Evolutionary conservation across 2,113 vertebrate species (phyloP).

Genomic region (Lagopus muta): DNA sequence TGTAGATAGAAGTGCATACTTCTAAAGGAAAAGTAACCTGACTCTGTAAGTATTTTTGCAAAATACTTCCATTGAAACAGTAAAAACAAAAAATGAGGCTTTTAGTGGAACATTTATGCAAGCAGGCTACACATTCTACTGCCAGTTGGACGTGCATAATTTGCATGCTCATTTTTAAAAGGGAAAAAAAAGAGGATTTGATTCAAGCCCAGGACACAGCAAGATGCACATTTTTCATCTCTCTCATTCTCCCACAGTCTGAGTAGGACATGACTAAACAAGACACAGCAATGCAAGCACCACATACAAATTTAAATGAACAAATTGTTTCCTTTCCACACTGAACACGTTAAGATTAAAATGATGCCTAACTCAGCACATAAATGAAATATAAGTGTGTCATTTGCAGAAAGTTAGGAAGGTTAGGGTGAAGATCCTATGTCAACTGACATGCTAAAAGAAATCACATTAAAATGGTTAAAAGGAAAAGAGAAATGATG

Average conservation of each 20-base stretch:
- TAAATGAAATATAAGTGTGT: constrained; percentile 42
- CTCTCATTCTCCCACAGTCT: constrained; percentile 65
- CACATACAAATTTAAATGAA: constrained; percentile 63
- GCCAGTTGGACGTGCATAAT: constrained; percentile 34
- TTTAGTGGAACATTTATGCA: constrained; percentile 65
- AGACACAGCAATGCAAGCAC: constrained; percentile 74
- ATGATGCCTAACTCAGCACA: constrained; percentile 44
- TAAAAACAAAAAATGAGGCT: constrained; percentile 25
- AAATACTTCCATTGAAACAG: constrained; percentile 21
- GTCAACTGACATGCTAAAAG: constrained; percentile 77
- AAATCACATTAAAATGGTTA: constrained; percentile 74
- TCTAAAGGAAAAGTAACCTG: neutral
- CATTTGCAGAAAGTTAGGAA: constrained; percentile 73
- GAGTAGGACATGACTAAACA: constrained; percentile 5
- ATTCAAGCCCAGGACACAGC: constrained; percentile 1
- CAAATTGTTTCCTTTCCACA: constrained; percentile 32
- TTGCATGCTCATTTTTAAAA: constrained; percentile 42
- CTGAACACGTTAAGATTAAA: constrained; percentile 57
- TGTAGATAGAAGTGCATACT: neutral
- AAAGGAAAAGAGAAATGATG: constrained; percentile 63
- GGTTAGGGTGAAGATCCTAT: constrained; percentile 65
- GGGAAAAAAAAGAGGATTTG: constrained; percentile 28
- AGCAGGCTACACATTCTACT: constrained; percentile 56
- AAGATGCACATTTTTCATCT: constrained; percentile 27
- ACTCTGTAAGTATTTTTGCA: neutral